Conservation (phyloP, 2,888 invertebrate genomes). For the Agrotis puta region DNA sequence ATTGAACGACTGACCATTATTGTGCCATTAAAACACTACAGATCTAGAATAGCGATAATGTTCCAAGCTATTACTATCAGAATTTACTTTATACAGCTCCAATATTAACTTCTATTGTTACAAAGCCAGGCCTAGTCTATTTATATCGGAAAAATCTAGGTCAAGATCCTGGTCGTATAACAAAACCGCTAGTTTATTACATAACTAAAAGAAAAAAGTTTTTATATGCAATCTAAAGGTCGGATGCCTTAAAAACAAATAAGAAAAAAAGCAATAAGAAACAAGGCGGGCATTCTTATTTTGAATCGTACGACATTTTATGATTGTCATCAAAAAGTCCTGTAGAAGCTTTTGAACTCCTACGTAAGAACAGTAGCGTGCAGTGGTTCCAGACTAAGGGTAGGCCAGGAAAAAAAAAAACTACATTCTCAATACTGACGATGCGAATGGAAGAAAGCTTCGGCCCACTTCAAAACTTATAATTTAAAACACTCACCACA, state of each 20-base stretch:
- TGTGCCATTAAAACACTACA: conserved; percentile 33
- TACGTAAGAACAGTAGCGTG: no score
- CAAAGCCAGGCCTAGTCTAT: conserved; percentile 18
- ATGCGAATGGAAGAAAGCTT: no score
- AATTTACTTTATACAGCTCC: conserved; percentile 30
- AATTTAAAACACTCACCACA: no score
- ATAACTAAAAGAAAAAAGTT: background rate
- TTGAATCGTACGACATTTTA: conserved; percentile 42
- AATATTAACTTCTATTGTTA: conserved; percentile 25
- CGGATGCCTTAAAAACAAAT: background rate
- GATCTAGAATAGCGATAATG: conserved; percentile 43
- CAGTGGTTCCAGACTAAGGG: no score
- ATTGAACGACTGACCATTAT: conserved; percentile 26
- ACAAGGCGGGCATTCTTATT: conserved; percentile 14
- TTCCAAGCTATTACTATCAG: conserved; percentile 14
- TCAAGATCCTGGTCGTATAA: conserved; percentile 37
- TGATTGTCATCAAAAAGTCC: conserved; percentile 39
- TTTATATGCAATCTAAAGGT: background rate
- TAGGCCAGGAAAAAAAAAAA: no score
- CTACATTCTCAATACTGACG: no score
- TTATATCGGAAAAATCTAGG: conserved; percentile 29
- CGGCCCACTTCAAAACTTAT: no score
- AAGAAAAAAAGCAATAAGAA: conserved; percentile 3
- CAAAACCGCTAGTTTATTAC: conserved; percentile 14
- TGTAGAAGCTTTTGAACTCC: conserved; percentile 17